phyloP scores from a whole-genome alignment of 1,140 invertebrate species.

The Pantala flavescens region DNA sequence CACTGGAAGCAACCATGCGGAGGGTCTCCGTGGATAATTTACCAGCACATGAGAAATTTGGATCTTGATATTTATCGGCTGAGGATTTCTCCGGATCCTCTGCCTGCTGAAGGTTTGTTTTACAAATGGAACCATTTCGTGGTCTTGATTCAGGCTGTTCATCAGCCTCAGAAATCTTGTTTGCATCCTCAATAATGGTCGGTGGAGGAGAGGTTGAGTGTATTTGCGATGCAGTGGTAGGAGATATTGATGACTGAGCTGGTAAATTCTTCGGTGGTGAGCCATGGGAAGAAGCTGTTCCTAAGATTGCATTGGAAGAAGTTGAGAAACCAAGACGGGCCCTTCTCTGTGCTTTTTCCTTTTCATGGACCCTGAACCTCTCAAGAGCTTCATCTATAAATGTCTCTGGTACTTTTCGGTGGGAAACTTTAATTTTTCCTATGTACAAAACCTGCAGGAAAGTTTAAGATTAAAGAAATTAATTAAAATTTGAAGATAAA shows the following conservation, averaged over 20 bases:
- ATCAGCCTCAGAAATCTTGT: too few species aligned
- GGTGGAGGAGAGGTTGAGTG: not conserved
- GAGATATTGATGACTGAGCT: not conserved
- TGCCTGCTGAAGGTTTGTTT: too few species aligned
- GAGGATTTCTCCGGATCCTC: too few species aligned
- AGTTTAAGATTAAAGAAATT: slow-evolving; percentile 20
- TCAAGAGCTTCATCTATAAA: slow-evolving; percentile 84
- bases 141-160: too few species aligned
- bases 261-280: not conserved
- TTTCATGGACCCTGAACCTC: slow-evolving; percentile 69
- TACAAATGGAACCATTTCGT: too few species aligned
- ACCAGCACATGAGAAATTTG: too few species aligned
- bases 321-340: not conserved
- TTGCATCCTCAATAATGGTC: not conserved
- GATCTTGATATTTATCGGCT: too few species aligned
- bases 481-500: not conserved
- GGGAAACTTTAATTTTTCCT: slow-evolving; percentile 74
- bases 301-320: not conserved
- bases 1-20: not conserved
- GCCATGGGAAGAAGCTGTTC: not conserved
- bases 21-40: not conserved
- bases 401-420: slow-evolving; percentile 71
- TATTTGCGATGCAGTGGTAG: not conserved
- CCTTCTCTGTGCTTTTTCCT: slow-evolving; percentile 42
- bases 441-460: slow-evolving; percentile 67